These are phyloP conservation scores for Baryphthengus martii DNA, from an alignment of 2,113 vertebrate genomes.

Conservation along the genomic window DNA sequence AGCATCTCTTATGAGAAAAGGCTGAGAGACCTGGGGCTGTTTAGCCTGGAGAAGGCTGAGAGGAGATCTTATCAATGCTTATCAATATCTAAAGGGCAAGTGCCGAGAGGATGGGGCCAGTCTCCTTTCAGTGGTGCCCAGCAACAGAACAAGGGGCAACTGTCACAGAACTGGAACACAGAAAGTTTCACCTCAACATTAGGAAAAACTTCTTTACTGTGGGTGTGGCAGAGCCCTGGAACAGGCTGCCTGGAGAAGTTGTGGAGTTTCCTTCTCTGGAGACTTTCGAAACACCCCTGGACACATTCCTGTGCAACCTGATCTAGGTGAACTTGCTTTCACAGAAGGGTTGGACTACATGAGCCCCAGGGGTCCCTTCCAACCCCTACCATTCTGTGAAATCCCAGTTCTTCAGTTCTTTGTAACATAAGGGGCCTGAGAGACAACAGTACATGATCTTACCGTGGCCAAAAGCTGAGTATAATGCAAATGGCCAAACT, in stretches of 20 bases:
- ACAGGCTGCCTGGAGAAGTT: neutral
- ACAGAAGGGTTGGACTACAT: neutral
- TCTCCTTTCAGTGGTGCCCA: neutral
- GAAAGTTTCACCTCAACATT: neutral
- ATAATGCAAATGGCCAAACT: accelerated
- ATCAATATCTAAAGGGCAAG: neutral
- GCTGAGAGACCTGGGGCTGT: neutral
- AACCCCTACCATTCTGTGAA: neutral
- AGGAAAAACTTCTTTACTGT: neutral
- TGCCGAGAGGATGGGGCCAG: neutral
- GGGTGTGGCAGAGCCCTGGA: neutral
- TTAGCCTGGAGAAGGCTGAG: neutral
- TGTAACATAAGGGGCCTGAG: neutral
- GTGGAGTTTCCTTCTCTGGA: too few species aligned
- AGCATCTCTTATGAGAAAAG: neutral
- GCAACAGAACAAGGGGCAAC: neutral
- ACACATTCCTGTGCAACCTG: neutral
- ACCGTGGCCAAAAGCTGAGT: neutral
- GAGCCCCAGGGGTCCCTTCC: neutral
- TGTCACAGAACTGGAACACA: neutral
- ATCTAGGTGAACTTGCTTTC: neutral
- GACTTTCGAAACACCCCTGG: neutral
- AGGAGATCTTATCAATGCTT: neutral
- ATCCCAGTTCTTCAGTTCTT: neutral
- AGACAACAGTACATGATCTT: neutral